These are phyloP conservation scores for Mimachlamys varia DNA, from an alignment of 2,888 invertebrate species.

Conservation along the genomic window DNA sequence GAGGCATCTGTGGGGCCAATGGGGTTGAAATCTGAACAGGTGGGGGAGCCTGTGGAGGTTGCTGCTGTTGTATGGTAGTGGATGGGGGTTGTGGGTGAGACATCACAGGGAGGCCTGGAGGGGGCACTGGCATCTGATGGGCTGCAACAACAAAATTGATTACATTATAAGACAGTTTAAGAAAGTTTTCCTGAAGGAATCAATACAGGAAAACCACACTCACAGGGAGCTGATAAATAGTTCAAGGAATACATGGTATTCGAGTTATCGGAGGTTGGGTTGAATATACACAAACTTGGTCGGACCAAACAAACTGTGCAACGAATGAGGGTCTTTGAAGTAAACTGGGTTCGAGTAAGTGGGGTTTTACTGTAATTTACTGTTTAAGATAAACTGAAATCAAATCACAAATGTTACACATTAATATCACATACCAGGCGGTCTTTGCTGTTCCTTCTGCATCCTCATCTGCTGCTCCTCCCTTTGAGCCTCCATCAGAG, in stretches of 20 bases:
- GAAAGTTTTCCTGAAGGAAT: not conserved
- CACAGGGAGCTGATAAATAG: no score
- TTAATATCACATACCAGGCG: not conserved
- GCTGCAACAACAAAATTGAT: slow-evolving; percentile 5
- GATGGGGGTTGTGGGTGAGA: slow-evolving; percentile 46
- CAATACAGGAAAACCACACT: no score
- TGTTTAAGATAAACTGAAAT: no score
- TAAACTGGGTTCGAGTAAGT: no score
- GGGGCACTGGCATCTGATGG: slow-evolving; percentile 46
- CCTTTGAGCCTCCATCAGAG: slow-evolving; percentile 72
- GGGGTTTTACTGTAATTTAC: no score
- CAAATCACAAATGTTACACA: not conserved
- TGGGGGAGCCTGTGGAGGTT: slow-evolving; percentile 40
- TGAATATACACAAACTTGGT: no score
- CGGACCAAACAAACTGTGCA: no score
- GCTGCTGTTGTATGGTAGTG: slow-evolving; percentile 50
- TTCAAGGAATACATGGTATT: no score
- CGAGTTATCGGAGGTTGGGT: no score
- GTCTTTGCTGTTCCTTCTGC: slow-evolving; percentile 47
- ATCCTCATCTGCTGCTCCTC: slow-evolving; percentile 62
- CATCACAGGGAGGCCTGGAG: slow-evolving; percentile 37
- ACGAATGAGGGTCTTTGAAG: no score
- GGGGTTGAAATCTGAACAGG: slow-evolving; percentile 40
- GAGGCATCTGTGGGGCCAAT: slow-evolving; percentile 54
- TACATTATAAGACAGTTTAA: not conserved